Evolutionary conservation across 2,797 vertebrate genomes (phyloP), one percentile per base, ranked within the genome.

Genomic region (Synanceia verrucosa): DNA sequence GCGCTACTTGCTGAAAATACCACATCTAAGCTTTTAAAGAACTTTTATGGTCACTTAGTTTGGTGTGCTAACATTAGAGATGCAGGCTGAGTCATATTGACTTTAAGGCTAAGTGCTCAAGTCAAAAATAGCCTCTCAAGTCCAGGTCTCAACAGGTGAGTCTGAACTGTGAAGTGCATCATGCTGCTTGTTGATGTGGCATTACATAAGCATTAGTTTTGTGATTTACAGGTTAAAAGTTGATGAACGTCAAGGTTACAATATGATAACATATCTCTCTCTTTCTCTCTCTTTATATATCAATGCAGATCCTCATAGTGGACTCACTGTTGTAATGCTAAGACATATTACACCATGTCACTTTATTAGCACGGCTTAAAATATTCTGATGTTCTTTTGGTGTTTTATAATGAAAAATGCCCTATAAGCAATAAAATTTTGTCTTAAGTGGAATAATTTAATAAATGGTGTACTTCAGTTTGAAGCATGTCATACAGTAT

Each of bases 31-130:
- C 24, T 4, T 65, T 65, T 4, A 36, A 51, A 19, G 8, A 48
- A 36, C 57, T 24, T 53, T 60, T 47, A 12, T 11, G 23, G 50
- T 33, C 70, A 60, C 53, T 76, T 65, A 13, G 58, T 73, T 72
- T 63, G 60, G 56, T 64, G 69, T n/a, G 19, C 41, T 3, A 6
- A 71, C 59, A 76, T 73, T 46, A 58, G 53, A 83, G 51, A 37
- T 0, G 12, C 61, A 7, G 43, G 12, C 51, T 56, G 76, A 77
- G 47, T 76, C 67, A 37, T 2, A 26, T 14, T 9, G 60, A 52
- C 41, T 56, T 73, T 52, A 34, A 65, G 68, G 43, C 48, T 51
- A 16, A 10, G 28, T 18, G 59, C 37, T 53, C 16, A 10, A 53
- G 58, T 78, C 58, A 69, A 71, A 76, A 62, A 63, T 28, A 59